A percentile compares a stretch with the other conserved stretches of the same genome.
Conservation (phyloP, 1,140 invertebrate genomes). For the Drosophila setifemur region DNA sequence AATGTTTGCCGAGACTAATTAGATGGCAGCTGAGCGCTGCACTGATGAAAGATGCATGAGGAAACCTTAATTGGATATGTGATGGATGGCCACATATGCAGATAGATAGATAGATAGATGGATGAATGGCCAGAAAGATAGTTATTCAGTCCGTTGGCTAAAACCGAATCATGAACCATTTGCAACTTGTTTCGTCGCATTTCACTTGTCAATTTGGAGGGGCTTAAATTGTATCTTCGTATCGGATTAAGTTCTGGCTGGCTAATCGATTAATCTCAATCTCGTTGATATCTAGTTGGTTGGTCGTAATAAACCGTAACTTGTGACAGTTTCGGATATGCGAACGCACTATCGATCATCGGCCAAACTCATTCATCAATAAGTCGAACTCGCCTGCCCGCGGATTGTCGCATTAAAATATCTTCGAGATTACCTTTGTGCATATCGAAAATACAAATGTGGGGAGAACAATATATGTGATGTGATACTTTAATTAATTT, state of each 20-base stretch:
- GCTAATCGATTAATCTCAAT: constrained; percentile 38
- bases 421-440: constrained; percentile 5
- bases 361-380: constrained; percentile 21
- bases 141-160: not conserved
- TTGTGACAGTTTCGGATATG: not conserved
- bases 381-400: not conserved
- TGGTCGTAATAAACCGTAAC: not conserved
- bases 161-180: constrained; percentile 5
- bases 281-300: constrained; percentile 3
- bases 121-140: constrained; percentile 9
- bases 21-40: constrained; percentile 42
- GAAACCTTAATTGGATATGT: constrained; percentile 53
- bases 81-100: constrained; percentile 47
- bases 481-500: not conserved
- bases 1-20: constrained; percentile 68
- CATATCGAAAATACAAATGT: not conserved
- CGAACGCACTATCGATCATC: constrained; percentile 17
- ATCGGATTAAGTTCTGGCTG: not conserved
- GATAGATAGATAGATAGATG: not conserved
- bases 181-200: constrained; percentile 24
- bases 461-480: not conserved
- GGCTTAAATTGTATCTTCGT: not conserved
- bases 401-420: constrained; percentile 20
- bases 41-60: constrained; percentile 55
- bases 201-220: constrained; percentile 13